Evolutionary conservation across 35 echinoderm and acorn worm genomes (phyloP), one percentile per base, ranked within the genome.

Genomic region (Strongylocentrotus purpuratus): DNA sequence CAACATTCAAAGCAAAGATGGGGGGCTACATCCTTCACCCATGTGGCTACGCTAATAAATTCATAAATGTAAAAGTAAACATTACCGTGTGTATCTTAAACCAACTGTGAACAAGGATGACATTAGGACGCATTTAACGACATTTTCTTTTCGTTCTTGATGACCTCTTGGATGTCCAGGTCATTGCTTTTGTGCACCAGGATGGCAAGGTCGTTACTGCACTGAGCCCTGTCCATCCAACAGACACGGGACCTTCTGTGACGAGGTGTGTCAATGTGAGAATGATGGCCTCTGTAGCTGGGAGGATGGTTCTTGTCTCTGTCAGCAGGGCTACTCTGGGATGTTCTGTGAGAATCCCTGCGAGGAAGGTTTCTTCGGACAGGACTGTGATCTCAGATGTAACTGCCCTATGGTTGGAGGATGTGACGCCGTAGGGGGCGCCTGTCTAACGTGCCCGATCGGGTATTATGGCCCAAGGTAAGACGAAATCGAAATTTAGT

Each of bases 291-390:
- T 46, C 31, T 99, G 98, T 85, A 92, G 96, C 94, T 25, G 17
- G 32, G 90, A 85, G 31, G 86, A 91, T 93, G 98, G 98, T 9
- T 59, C 94, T 9, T 99, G 98, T 47, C 31, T 45, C 13, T 99
- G 98, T 94, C 48, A 45, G 33, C 70, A 94, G 4, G 98, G 98
- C 41, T 95, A 94, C 60, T 95, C 50, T 31, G 98, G 98, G 7
- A 15, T 58, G 5, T 25, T 58, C n/a, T 99, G 98, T 55, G 96
- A 60, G 15, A n/a, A 89, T 18, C 90, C 95, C 9, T 97, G 97
- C 48, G 52, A 87, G 60, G 28, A 48, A 5, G 95, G 95, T 8
- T 48, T 50, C 18, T 97, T 93, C 88, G 97, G 97, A 41, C 93
- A 33, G 41, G 88, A 96, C 61, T 99, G 98, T 46, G 94, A 46